These are phyloP conservation scores for Rhombomys opimus DNA, from an alignment of 2,113 vertebrate genomes.

Conservation along the genomic window DNA sequence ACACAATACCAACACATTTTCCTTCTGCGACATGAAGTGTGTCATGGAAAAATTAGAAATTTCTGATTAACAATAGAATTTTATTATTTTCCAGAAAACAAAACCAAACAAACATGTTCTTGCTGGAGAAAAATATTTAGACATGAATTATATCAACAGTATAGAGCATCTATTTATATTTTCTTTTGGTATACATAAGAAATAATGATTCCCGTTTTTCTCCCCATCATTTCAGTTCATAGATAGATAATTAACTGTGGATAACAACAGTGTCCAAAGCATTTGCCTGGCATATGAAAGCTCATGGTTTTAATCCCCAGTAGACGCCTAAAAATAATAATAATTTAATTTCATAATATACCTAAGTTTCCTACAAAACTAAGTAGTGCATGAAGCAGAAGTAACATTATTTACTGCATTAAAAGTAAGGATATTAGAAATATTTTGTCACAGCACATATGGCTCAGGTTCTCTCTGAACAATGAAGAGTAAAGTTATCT, in stretches of 20 bases:
- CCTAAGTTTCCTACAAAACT: background rate
- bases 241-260: background rate
- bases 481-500: background rate
- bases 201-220: background rate
- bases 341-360: background rate
- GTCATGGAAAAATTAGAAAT: background rate
- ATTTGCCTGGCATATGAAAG: too few species aligned
- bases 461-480: background rate
- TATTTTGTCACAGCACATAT: background rate
- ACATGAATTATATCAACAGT: background rate
- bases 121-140: background rate
- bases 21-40: background rate
- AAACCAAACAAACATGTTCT: background rate
- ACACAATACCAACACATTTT: background rate
- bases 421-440: background rate
- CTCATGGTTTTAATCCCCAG: background rate
- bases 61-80: background rate
- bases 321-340: background rate
- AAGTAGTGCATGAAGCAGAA: background rate
- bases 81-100: background rate
- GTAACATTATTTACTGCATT: background rate
- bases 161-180: slow-evolving; percentile 14
- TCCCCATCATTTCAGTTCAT: background rate
- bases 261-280: background rate
- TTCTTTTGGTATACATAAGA: background rate